Evolutionary conservation across 2,888 invertebrate genomes (phyloP).

Genomic region (Escarpia spicata): DNA sequence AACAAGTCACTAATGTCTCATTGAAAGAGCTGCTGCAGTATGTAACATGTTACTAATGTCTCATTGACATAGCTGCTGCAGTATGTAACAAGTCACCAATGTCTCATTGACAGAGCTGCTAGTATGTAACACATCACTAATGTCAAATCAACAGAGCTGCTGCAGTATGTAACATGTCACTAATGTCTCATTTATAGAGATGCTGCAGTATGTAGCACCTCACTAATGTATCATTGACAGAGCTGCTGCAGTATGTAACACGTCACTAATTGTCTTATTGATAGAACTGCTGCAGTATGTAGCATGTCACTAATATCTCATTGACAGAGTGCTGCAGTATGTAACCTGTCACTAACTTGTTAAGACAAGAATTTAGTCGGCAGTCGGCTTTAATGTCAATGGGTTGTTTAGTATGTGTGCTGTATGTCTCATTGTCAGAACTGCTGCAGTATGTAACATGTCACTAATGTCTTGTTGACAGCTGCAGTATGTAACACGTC

Average conservation of each 20-base stretch:
- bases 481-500: conserved; percentile 68
- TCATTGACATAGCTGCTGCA: conserved; percentile 75
- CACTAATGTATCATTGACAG: conserved; percentile 56
- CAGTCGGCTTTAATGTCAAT: too few species aligned
- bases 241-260: conserved; percentile 70
- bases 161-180: conserved; percentile 66
- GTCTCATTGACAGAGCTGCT: conserved; percentile 71
- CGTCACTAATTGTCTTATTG: background rate
- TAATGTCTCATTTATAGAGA: conserved; percentile 65
- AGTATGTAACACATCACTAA: conserved; percentile 46
- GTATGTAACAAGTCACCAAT: conserved; percentile 65
- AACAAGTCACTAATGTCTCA: conserved; percentile 8
- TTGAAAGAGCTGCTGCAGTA: conserved; percentile 71
- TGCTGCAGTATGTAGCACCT: conserved; percentile 64
- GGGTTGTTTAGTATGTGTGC: too few species aligned
- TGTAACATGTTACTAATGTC: background rate
- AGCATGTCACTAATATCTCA: background rate
- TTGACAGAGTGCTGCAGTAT: conserved; percentile 68
- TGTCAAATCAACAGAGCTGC: conserved; percentile 68
- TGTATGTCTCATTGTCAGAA: conserved; percentile 68
- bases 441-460: conserved; percentile 70
- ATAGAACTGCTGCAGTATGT: conserved; percentile 79
- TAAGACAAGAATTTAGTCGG: too few species aligned
- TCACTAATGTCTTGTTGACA: conserved; percentile 52
- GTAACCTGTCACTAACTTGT: too few species aligned